Evolutionary conservation across 2,113 vertebrate species (phyloP).

Genomic region (Prochilodus magdalenae): DNA sequence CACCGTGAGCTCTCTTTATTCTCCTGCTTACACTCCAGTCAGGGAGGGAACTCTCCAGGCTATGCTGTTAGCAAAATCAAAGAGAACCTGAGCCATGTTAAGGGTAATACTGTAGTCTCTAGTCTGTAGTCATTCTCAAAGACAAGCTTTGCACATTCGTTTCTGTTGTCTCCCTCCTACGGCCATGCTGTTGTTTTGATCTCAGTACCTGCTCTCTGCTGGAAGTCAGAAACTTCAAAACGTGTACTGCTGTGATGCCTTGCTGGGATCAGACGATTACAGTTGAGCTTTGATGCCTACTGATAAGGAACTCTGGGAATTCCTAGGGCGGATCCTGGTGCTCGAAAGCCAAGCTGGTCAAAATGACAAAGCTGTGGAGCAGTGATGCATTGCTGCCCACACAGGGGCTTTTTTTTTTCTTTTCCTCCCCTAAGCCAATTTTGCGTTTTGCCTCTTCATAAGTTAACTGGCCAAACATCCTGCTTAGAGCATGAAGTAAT

Average conservation of each 20-base stretch:
- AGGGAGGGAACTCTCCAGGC: not conserved
- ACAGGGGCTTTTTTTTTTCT: not conserved
- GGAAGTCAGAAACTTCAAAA: slow-evolving; percentile 12
- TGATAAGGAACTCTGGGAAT: not conserved
- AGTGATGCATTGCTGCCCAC: not conserved
- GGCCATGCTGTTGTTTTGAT: not conserved
- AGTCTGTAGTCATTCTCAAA: slow-evolving; percentile 4
- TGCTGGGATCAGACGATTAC: slow-evolving; percentile 21
- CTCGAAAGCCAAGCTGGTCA: not conserved
- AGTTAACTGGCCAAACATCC: not conserved
- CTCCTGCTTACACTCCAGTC: not conserved
- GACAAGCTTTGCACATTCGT: slow-evolving; percentile 26
- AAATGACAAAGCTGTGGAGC: not conserved
- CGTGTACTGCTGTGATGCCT: not conserved
- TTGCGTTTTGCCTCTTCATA: not conserved
- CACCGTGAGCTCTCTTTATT: not conserved
- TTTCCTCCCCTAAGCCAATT: not conserved
- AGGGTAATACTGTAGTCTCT: not conserved
- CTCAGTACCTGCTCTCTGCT: slow-evolving; percentile 14
- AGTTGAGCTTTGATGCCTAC: not conserved
- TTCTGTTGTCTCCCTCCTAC: slow-evolving; percentile 26
- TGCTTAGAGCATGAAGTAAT: not conserved
- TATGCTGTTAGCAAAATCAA: not conserved
- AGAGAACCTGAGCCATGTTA: not conserved
- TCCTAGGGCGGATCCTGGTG: not conserved